Base-by-base conservation (phyloP, 1,140 invertebrate genomes). In the Vanessa atalanta region DNA sequence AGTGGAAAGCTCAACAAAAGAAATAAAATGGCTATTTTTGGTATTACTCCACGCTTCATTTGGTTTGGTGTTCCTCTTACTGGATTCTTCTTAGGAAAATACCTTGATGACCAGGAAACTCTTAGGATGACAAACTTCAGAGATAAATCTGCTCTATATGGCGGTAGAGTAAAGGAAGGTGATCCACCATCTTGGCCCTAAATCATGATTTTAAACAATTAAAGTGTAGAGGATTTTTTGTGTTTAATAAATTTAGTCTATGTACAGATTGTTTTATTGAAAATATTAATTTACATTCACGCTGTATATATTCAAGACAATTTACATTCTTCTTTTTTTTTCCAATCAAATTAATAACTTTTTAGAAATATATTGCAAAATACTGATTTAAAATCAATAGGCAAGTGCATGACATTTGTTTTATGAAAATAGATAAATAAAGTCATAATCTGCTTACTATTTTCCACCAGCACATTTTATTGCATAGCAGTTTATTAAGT, bases 81-180 rank as follows among this genome's bases (percentile, higher is more conserved):
- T 50, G 95, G 94, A 0, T 95, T 89, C 80, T 80, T 87, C 0
- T 76, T 96, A 77, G 96, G 96, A 1, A 91, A 90, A 72, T 95
- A 87, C 75, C 72, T 97, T 20, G 96, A 97, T 83, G 85, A 89
- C 6, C 91, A 94, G 72, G 96, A 97, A 92, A 95, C 95, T 12
- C 88, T 95, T 51, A 94, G 96, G 53, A 95, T 97, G 94, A 94
- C 94, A 1, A 87, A 87, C 47, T 97, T 95, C 86, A 94, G 96
- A 73, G 97, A 97, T 82, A 97, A 96, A 87, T 96, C 96, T 83
- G 94, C 94, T 31, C 88, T 97, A 7, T 97, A 95, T 88, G 96
- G 96, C 15, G 93, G 95, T 72, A 89, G 87, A 63, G 88, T 95
- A 0, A 94, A 94, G 78, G 94, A 95, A 76, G 95, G 95, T 12